Conservation (phyloP, 2,113 vertebrate genomes). For the Colistium nudipinnis region DNA sequence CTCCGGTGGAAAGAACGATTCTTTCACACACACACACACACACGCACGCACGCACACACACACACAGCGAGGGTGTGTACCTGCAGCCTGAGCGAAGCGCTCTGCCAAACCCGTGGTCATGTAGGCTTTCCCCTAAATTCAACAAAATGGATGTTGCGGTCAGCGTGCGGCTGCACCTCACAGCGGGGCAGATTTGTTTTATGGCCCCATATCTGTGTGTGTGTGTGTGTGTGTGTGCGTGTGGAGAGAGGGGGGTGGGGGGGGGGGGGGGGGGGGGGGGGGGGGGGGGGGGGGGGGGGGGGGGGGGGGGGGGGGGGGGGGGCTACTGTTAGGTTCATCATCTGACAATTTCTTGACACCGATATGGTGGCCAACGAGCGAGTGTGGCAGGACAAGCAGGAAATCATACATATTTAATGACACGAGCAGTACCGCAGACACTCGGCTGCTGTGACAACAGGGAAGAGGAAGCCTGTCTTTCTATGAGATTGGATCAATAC, state of each 20-base stretch:
- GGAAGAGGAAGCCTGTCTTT: conserved; percentile 6
- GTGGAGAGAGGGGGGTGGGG: too few relatives aligned
- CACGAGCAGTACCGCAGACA: conserved; percentile 32
- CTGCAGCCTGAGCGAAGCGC: conserved; percentile 40
- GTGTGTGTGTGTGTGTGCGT: too few relatives aligned
- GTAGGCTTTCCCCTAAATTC: conserved; percentile 48
- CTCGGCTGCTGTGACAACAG: conserved; percentile 14
- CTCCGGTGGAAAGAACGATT: conserved; percentile 74
- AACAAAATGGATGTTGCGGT: conserved; percentile 55
- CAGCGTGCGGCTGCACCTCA: conserved; percentile 48
- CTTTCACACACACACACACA: conserved; percentile 53
- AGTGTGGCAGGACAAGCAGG: conserved; percentile 40
- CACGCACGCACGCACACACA: too few relatives aligned
- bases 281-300: too few relatives aligned
- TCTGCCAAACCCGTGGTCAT: conserved; percentile 54
- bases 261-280: too few relatives aligned
- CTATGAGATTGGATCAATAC: background rate
- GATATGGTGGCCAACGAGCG: conserved; percentile 48
- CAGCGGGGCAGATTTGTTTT: conserved; percentile 40
- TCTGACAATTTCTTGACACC: conserved; percentile 53
- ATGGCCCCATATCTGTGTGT: conserved; percentile 27
- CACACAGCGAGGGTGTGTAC: conserved; percentile 58
- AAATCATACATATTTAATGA: conserved; percentile 68
- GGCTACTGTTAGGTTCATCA: conserved; percentile 13
- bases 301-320: too few relatives aligned